A percentile compares a stretch with the other conserved stretches of the same genome.
Conservation (phyloP, 1,140 invertebrate species). For the Lasaia peninsularis region DNA sequence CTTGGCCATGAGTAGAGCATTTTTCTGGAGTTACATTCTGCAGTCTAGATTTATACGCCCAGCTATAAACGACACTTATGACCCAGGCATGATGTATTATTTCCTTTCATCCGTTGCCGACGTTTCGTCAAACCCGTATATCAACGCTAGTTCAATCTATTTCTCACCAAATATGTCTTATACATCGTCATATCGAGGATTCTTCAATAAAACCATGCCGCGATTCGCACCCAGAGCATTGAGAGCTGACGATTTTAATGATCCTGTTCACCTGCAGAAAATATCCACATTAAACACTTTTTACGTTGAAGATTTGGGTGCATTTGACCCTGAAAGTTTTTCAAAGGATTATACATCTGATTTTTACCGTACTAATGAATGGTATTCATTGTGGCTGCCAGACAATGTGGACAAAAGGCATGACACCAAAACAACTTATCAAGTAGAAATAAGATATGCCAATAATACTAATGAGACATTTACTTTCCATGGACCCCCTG, state of each 20-base stretch:
- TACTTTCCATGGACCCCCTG: constrained; percentile 95
- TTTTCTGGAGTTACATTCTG: constrained; percentile 97
- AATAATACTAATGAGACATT: constrained; percentile 97
- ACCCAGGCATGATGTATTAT: constrained; percentile 99
- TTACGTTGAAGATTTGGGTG: constrained; percentile 88
- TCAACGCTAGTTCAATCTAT: constrained; percentile 96
- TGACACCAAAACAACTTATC: constrained; percentile 95
- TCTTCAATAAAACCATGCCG: constrained; percentile 97
- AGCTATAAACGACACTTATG: constrained; percentile 93
- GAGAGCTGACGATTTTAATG: constrained; percentile 94
- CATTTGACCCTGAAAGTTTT: constrained; percentile 83
- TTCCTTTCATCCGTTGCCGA: constrained; percentile 96
- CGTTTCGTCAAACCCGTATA: constrained; percentile 93
- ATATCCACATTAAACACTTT: constrained; percentile 95
- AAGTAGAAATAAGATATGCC: constrained; percentile 94
- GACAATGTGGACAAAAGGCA: constrained; percentile 89
- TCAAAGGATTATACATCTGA: constrained; percentile 94
- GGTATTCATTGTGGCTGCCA: constrained; percentile 93
- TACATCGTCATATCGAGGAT: constrained; percentile 95
- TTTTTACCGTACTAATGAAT: constrained; percentile 95
- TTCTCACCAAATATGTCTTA: constrained; percentile 97
- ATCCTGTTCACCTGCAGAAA: constrained; percentile 93
- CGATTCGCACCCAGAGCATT: constrained; percentile 96
- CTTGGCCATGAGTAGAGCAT: constrained; percentile 94
- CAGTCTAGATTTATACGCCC: constrained; percentile 93